Conservation (phyloP, 2,888 invertebrate species). For the Aethes cnicana region DNA sequence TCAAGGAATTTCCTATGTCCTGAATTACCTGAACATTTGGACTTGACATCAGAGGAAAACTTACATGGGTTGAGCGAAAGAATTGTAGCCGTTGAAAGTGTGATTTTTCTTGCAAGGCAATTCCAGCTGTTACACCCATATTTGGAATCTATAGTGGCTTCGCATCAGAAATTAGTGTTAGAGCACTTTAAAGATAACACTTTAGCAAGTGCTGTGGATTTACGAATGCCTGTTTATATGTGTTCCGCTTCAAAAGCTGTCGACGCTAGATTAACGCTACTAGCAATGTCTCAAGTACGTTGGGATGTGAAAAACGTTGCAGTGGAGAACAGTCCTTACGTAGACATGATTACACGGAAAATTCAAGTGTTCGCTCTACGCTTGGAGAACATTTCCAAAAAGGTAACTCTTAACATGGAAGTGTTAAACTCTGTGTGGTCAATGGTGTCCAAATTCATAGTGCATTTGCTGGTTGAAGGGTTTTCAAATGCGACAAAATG, state of each 20-base stretch:
- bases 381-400: conserved; percentile 87
- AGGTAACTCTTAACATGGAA: conserved; percentile 87
- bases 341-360: conserved; percentile 88
- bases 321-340: conserved; percentile 95
- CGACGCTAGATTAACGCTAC: conserved; percentile 88
- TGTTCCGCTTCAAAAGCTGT: conserved; percentile 91
- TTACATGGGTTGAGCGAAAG: conserved; percentile 93
- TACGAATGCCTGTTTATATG: conserved; percentile 93
- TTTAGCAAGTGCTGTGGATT: conserved; percentile 86
- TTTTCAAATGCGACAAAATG: conserved; percentile 96
- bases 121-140: conserved; percentile 92
- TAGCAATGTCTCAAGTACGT: conserved; percentile 95
- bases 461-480: conserved; percentile 95
- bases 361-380: conserved; percentile 90
- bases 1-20: conserved; percentile 52
- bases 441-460: conserved; percentile 91
- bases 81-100: conserved; percentile 95
- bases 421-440: conserved; percentile 91
- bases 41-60: conserved; percentile 82
- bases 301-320: conserved; percentile 98
- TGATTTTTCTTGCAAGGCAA: conserved; percentile 94
- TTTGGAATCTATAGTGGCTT: conserved; percentile 90
- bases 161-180: conserved; percentile 85
- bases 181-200: conserved; percentile 89
- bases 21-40: conserved; percentile 56